Percentiles rank a stretch among this genome's conserved stretches.
Conservation (phyloP, 1,140 invertebrate genomes). For the Bombyx mandarina region DNA sequence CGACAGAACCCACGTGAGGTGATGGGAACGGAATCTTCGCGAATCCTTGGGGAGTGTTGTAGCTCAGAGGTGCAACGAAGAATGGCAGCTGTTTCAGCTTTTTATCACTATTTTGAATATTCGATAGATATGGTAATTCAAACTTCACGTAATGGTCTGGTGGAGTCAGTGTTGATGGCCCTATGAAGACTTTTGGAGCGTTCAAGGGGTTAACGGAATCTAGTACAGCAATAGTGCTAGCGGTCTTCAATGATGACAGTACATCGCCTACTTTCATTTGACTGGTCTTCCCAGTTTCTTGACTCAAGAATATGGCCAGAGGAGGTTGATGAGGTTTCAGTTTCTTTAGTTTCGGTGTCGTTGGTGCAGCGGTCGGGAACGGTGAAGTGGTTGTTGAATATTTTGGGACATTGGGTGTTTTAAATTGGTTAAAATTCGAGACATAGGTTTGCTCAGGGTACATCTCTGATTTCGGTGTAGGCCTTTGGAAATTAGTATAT, state of each 20-base stretch:
- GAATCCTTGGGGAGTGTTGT: slow-evolving; percentile 83
- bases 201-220: slow-evolving; percentile 76
- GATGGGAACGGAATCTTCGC: slow-evolving; percentile 87
- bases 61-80: slow-evolving; percentile 87
- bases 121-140: slow-evolving; percentile 85
- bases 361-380: slow-evolving; percentile 58
- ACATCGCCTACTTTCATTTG: slow-evolving; percentile 78
- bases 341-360: slow-evolving; percentile 70
- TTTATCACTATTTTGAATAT: slow-evolving; percentile 79
- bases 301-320: slow-evolving; percentile 82
- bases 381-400: slow-evolving; percentile 56
- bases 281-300: slow-evolving; percentile 57
- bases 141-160: slow-evolving; percentile 84
- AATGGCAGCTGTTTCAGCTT: slow-evolving; percentile 83
- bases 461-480: slow-evolving; percentile 27
- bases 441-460: slow-evolving; percentile 33
- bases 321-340: slow-evolving; percentile 85
- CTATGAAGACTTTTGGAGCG: slow-evolving; percentile 83
- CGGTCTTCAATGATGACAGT: slow-evolving; percentile 76
- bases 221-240: slow-evolving; percentile 81
- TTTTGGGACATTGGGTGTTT: slow-evolving; percentile 36
- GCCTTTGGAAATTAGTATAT: slow-evolving; percentile 37
- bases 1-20: slow-evolving; percentile 87
- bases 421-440: slow-evolving; percentile 36
- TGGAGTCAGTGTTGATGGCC: slow-evolving; percentile 79